A percentile compares a stretch with the other conserved stretches of the same genome.
phyloP scores from a whole-genome alignment of 2,113 vertebrate genomes.

The Mustela lutreola region DNA sequence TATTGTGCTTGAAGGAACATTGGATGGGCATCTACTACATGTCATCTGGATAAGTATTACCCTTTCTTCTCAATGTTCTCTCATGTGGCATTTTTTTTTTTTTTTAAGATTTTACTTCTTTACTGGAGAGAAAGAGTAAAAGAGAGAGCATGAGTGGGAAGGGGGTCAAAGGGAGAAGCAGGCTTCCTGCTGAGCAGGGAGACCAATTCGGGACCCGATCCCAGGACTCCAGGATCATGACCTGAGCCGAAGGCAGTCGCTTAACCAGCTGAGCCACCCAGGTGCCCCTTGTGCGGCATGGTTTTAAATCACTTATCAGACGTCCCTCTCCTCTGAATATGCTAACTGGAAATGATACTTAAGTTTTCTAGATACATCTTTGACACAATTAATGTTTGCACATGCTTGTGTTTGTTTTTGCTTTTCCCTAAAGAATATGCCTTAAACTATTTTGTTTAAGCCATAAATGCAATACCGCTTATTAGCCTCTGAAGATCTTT shows the following conservation, averaged over 20 bases:
- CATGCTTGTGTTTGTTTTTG: neutral
- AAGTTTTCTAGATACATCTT: conserved; percentile 18
- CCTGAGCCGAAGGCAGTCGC: too few species aligned
- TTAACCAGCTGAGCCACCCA: too few species aligned
- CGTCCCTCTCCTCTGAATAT: neutral
- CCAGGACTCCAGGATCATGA: too few species aligned
- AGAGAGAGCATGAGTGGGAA: too few species aligned
- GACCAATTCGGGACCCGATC: too few species aligned
- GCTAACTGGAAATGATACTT: neutral
- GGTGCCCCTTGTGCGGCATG: neutral
- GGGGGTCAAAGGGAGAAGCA: too few species aligned
- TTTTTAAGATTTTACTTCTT: too few species aligned
- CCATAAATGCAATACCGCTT: neutral
- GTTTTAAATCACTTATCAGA: neutral
- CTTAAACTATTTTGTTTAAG: conserved; percentile 6
- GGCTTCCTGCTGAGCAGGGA: too few species aligned
- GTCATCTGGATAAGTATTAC: neutral
- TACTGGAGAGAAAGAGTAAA: too few species aligned
- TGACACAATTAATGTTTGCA: neutral
- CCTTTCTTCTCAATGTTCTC: neutral
- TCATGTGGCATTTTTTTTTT: neutral
- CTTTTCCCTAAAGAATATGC: neutral
- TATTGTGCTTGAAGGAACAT: neutral
- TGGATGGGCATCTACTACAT: neutral
- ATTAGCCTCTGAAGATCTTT: neutral